A percentile compares a stretch with the other conserved stretches of the same genome.
These are phyloP conservation scores for Microtus oregoni DNA, from an alignment of 2,113 vertebrate species.

Conservation along the genomic window DNA sequence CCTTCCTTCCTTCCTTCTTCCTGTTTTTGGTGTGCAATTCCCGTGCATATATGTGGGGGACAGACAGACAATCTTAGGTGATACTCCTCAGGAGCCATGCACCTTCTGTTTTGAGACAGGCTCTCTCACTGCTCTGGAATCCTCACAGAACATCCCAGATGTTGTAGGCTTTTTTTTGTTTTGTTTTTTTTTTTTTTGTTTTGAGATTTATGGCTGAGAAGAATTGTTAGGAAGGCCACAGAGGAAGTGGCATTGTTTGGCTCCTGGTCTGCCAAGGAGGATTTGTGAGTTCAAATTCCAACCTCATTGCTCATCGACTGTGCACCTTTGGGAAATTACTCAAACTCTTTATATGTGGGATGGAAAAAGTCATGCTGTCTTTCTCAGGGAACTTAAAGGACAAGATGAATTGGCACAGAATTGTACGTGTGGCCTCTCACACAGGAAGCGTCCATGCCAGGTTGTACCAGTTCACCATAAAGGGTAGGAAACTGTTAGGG, in stretches of 20 bases:
- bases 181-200: background rate
- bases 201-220: background rate
- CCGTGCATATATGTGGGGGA: background rate
- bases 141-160: background rate
- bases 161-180: background rate
- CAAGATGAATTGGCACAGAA: background rate
- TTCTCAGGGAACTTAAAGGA: background rate
- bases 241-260: background rate
- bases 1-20: background rate
- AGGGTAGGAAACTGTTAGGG: background rate
- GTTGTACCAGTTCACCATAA: background rate
- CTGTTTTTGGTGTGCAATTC: background rate
- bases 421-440: background rate
- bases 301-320: background rate
- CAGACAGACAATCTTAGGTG: background rate
- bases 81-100: background rate
- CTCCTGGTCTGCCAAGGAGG: background rate
- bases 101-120: background rate
- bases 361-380: background rate
- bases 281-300: conserved; percentile 29
- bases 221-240: background rate
- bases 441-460: background rate
- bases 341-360: background rate
- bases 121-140: background rate
- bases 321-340: background rate